Percentiles rank a stretch among this genome's conserved stretches.
Evolutionary conservation across 2,113 vertebrate species (phyloP).

Genomic region (Setophaga petechia): DNA sequence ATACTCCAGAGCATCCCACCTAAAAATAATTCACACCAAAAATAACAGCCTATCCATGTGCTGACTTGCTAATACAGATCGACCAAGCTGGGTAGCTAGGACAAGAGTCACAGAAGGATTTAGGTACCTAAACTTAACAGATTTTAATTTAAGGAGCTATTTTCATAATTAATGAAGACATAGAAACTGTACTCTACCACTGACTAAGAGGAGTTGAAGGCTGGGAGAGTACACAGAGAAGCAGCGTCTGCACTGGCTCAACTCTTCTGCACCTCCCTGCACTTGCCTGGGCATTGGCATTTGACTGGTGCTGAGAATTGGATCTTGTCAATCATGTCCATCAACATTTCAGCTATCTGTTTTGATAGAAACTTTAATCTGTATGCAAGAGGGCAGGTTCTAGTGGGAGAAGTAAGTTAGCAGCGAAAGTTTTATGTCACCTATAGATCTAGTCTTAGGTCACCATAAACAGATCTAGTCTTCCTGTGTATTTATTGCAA

Average conservation of each 20-base stretch:
- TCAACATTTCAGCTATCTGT: neutral
- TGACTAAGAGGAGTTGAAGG: neutral
- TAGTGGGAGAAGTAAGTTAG: neutral
- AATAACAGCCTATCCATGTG: accelerated
- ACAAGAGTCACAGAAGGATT: neutral
- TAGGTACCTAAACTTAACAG: neutral
- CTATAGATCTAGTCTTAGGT: neutral
- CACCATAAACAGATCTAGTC: neutral
- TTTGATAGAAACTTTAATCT: neutral
- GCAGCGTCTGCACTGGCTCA: neutral
- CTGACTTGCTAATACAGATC: neutral
- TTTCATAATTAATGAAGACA: neutral
- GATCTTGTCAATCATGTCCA: neutral
- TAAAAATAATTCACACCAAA: neutral
- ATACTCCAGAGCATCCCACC: neutral
- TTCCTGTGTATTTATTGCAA: neutral
- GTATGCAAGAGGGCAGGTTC: neutral
- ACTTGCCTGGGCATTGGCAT: neutral
- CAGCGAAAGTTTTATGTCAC: neutral
- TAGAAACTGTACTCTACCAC: neutral
- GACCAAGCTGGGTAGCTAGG: neutral
- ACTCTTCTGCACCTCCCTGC: neutral
- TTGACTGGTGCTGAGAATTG: neutral
- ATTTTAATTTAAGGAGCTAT: neutral
- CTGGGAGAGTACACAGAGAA: neutral